Percentiles rank a stretch among this genome's conserved stretches.
phyloP scores from a whole-genome alignment of 2,888 invertebrate genomes.

The Acanthosepion esculentum region DNA sequence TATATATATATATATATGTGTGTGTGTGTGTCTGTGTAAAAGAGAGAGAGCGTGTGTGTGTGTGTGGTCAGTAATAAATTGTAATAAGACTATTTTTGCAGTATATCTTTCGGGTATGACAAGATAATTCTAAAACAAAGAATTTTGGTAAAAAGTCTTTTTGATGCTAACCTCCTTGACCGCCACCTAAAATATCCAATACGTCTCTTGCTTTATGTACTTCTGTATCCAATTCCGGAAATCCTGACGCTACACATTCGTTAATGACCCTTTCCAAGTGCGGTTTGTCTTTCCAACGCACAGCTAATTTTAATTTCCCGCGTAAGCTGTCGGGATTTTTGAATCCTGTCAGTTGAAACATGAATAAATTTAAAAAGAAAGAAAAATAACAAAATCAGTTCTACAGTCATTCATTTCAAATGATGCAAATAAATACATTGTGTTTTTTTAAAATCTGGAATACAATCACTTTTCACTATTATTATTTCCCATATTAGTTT shows the following conservation, averaged over 20 bases:
- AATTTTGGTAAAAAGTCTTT: not conserved
- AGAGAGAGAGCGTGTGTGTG: too few relatives aligned
- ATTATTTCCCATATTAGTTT: too few relatives aligned
- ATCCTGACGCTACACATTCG: constrained; percentile 41
- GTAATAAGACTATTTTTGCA: too few relatives aligned
- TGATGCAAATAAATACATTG: too few relatives aligned
- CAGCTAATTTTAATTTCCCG: not conserved
- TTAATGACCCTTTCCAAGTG: constrained; percentile 42
- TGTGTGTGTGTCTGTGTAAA: too few relatives aligned
- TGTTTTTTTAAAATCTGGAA: too few relatives aligned
- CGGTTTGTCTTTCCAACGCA: constrained; percentile 39
- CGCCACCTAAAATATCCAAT: not conserved
- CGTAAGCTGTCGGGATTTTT: constrained; percentile 43
- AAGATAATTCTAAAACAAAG: not conserved
- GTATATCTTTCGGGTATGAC: not conserved
- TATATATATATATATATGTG: not conserved
- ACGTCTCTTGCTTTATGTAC: constrained; percentile 41
- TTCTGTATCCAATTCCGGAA: constrained; percentile 37
- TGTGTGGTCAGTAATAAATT: not conserved
- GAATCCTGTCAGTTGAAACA: not conserved
- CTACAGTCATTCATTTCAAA: too few relatives aligned
- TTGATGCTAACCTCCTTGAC: constrained; percentile 35
- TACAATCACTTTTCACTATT: too few relatives aligned
- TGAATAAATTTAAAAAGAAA: not conserved
- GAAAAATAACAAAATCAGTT: not conserved